phyloP scores from a whole-genome alignment of 2,113 vertebrate species.

The Anolis sagrei region DNA sequence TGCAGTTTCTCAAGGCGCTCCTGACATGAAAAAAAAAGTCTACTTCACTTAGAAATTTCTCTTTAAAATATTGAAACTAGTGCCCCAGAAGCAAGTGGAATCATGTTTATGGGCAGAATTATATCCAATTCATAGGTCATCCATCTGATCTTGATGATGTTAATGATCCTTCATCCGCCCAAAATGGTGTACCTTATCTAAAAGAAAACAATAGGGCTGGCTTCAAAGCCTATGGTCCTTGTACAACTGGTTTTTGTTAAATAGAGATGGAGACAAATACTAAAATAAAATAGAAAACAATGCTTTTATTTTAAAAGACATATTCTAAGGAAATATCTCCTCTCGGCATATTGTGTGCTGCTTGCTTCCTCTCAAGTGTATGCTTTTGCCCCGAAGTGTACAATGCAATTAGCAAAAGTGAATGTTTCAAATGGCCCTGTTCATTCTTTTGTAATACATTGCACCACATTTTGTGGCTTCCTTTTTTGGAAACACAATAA shows the following conservation, averaged over 20 bases:
- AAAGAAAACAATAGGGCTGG: not conserved
- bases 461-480: conserved; percentile 4
- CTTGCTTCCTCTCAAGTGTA: not conserved
- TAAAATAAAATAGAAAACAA: not conserved
- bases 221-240: not conserved
- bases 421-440: conserved; percentile 20
- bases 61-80: not conserved
- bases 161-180: not conserved
- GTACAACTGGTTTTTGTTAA: not conserved
- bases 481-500: not conserved
- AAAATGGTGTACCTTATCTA: not conserved
- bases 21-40: no score
- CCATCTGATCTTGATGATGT: not conserved
- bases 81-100: not conserved
- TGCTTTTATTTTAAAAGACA: not conserved
- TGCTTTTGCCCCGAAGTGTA: conserved; percentile 31
- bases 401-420: conserved; percentile 24
- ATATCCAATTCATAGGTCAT: not conserved
- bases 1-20: no score
- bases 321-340: conserved; percentile 8
- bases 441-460: conserved; percentile 14
- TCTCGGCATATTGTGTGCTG: not conserved
- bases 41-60: not conserved
- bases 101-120: not conserved
- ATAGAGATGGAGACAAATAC: not conserved